Evolutionary conservation across 2,888 invertebrate genomes (phyloP).

Genomic region (Sturmia bella): DNA sequence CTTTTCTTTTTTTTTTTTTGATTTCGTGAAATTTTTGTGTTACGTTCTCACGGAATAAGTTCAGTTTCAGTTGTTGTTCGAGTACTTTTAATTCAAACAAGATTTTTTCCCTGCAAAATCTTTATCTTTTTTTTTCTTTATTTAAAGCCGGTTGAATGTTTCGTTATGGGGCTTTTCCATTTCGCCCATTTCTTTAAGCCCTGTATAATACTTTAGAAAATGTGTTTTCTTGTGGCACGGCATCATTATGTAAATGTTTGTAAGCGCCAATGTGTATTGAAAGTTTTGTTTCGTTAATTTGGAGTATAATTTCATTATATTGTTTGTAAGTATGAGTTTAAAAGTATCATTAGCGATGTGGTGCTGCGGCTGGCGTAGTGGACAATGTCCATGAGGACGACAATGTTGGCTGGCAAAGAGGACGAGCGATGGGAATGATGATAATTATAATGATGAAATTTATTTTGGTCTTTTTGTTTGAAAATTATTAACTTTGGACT

Average conservation of each 20-base stretch:
- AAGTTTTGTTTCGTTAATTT: slow-evolving; percentile 58
- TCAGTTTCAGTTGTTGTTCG: slow-evolving; percentile 37
- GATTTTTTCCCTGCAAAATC: slow-evolving; percentile 11
- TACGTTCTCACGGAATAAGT: slow-evolving; percentile 66
- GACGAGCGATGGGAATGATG: slow-evolving; percentile 24
- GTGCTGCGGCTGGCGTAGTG: slow-evolving; percentile 4
- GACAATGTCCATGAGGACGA: slow-evolving; percentile 1
- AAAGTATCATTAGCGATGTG: background rate
- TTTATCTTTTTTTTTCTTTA: slow-evolving; percentile 11
- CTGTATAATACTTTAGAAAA: slow-evolving; percentile 12
- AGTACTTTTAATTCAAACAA: slow-evolving; percentile 44
- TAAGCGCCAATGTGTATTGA: slow-evolving; percentile 69
- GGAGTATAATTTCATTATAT: slow-evolving; percentile 42
- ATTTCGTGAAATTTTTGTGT: slow-evolving; percentile 56
- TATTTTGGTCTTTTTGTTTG: slow-evolving; percentile 3
- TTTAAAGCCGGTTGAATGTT: slow-evolving; percentile 8
- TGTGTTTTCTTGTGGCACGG: slow-evolving; percentile 41
- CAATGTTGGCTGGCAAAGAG: background rate
- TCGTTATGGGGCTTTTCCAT: slow-evolving; percentile 44
- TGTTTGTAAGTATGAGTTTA: slow-evolving; percentile 27
- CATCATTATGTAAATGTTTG: slow-evolving; percentile 76
- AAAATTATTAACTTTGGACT: slow-evolving; percentile 6
- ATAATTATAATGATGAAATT: slow-evolving; percentile 36
- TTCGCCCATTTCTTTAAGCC: slow-evolving; percentile 27
- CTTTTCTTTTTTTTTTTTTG: slow-evolving; percentile 44